A percentile compares a stretch with the other conserved stretches of the same genome.
Evolutionary conservation across 2,888 invertebrate species (phyloP).

Genomic region (Nomada hirtipes): DNA sequence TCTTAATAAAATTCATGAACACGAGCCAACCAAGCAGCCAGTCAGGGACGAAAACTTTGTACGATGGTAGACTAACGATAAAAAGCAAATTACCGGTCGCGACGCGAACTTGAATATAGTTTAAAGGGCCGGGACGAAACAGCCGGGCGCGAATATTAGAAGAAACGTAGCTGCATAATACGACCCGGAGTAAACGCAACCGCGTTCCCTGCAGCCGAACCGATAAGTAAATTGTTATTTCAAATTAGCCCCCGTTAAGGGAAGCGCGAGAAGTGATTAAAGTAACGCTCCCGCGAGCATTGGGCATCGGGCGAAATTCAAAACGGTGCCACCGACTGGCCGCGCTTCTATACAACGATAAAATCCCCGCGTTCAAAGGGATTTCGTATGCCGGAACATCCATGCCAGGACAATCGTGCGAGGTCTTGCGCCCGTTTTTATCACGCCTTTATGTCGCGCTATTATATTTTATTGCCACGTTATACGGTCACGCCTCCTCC

Average conservation of each 20-base stretch:
- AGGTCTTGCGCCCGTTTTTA: constrained; percentile 16
- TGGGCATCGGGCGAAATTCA: background rate
- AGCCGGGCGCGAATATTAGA: constrained; percentile 63
- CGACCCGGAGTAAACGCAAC: constrained; percentile 19
- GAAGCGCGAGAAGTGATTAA: constrained; percentile 58
- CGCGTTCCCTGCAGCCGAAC: constrained; percentile 18
- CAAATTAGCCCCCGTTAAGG: constrained; percentile 69
- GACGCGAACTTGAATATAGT: constrained; percentile 55
- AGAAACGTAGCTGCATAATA: constrained; percentile 66
- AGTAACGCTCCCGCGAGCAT: constrained; percentile 1
- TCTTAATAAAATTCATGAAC: constrained; percentile 83
- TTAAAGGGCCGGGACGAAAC: constrained; percentile 48
- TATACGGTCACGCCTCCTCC: constrained; percentile 30
- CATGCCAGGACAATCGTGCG: constrained; percentile 5
- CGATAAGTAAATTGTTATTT: constrained; percentile 70
- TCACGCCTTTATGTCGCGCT: background rate
- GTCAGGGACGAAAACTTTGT: constrained; percentile 78
- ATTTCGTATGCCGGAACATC: constrained; percentile 6
- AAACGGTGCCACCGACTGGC: background rate
- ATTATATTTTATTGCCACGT: constrained; percentile 36
- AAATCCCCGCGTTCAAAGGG: constrained; percentile 18
- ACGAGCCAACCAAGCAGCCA: constrained; percentile 60
- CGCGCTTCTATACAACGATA: background rate
- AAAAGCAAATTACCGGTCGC: constrained; percentile 81
- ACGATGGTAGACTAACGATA: constrained; percentile 79